These are phyloP conservation scores for Drosophila pegasa DNA, from an alignment of 2,888 invertebrate genomes.

Conservation along the genomic window DNA sequence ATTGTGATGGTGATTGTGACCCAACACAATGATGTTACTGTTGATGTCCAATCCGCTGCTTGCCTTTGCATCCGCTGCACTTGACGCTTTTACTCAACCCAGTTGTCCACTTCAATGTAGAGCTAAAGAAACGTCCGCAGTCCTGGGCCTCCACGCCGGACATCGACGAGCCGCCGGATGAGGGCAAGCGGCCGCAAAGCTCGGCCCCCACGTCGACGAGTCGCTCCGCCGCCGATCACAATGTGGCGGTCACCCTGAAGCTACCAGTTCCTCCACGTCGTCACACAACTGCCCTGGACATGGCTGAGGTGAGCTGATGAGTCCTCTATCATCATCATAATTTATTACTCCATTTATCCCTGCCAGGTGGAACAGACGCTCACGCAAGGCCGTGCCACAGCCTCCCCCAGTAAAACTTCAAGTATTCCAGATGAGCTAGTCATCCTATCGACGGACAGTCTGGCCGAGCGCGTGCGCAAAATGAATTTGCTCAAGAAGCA, in stretches of 20 bases:
- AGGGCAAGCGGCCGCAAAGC: constrained; percentile 3
- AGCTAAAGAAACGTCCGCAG: constrained; percentile 85
- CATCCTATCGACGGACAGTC: constrained; percentile 89
- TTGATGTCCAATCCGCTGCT: constrained; percentile 40
- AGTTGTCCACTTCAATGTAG: constrained; percentile 85
- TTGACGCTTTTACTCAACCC: constrained; percentile 67
- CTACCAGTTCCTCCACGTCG: constrained; percentile 89
- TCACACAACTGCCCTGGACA: constrained; percentile 87
- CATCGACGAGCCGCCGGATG: constrained; percentile 86
- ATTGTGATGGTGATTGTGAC: constrained; percentile 32
- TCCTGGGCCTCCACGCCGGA: constrained; percentile 95
- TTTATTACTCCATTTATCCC: not conserved
- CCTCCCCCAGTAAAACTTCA: constrained; percentile 86
- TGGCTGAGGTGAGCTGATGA: constrained; percentile 81
- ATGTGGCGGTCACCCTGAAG: constrained; percentile 88
- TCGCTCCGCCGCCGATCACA: constrained; percentile 86
- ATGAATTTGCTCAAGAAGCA: constrained; percentile 86
- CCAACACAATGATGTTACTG: constrained; percentile 34
- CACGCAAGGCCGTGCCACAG: constrained; percentile 86
- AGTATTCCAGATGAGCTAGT: constrained; percentile 86
- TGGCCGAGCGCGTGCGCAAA: constrained; percentile 90
- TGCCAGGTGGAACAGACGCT: constrained; percentile 84
- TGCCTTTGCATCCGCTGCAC: constrained; percentile 48
- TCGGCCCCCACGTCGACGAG: constrained; percentile 12
- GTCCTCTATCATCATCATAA: not conserved